A percentile compares a stretch with the other conserved stretches of the same genome.
Evolutionary conservation across 1,140 invertebrate species (phyloP).

Genomic region (Polypedilum pembai): DNA sequence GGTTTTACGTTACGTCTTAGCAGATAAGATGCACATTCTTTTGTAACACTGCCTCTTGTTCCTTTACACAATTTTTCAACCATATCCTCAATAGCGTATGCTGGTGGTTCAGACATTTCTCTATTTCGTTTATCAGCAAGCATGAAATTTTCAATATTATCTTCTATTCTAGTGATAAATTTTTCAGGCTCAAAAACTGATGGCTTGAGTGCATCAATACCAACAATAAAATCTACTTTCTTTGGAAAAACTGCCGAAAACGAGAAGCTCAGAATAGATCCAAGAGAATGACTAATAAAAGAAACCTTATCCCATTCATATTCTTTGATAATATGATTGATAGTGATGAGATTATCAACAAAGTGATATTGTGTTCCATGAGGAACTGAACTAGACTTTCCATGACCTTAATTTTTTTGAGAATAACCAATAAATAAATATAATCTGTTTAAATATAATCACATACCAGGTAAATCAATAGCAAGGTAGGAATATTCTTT

Average conservation of each 20-base stretch:
- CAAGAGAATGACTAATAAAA: slow-evolving; percentile 59
- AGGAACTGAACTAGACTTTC: slow-evolving; percentile 55
- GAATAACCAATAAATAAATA: too few relatives aligned
- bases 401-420: slow-evolving; percentile 47
- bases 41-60: slow-evolving; percentile 44
- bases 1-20: slow-evolving; percentile 46
- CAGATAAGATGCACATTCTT: slow-evolving; percentile 46
- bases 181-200: slow-evolving; percentile 39
- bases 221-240: slow-evolving; percentile 52
- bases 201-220: slow-evolving; percentile 54
- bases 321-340: slow-evolving; percentile 21
- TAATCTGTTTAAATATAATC: too few relatives aligned
- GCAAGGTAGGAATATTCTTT: slow-evolving; percentile 52
- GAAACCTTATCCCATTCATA: slow-evolving; percentile 62
- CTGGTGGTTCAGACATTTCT: slow-evolving; percentile 44
- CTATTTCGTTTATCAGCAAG: slow-evolving; percentile 38
- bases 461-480: slow-evolving; percentile 54
- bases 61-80: slow-evolving; percentile 45
- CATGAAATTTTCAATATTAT: slow-evolving; percentile 45
- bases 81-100: slow-evolving; percentile 49
- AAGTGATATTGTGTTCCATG: slow-evolving; percentile 50
- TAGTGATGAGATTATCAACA: slow-evolving; percentile 39
- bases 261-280: slow-evolving; percentile 50
- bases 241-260: slow-evolving; percentile 53
- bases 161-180: slow-evolving; percentile 35